phyloP scores from a whole-genome alignment of 1,140 invertebrate genomes.

The Heliconius hermathena region DNA sequence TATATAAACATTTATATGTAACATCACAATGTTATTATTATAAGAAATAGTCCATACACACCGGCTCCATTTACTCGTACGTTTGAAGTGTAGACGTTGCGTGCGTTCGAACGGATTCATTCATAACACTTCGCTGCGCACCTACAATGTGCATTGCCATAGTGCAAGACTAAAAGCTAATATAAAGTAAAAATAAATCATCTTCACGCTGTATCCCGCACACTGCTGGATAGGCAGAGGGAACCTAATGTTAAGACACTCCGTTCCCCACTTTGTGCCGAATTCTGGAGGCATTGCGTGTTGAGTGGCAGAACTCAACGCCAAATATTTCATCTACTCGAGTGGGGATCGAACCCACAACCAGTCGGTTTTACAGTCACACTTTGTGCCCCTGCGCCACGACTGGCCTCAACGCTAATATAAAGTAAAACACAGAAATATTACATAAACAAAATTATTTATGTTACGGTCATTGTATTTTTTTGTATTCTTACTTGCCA shows the following conservation, averaged over 20 bases:
- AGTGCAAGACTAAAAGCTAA: not conserved
- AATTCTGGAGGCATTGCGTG: too few relatives aligned
- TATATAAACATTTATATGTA: not conserved
- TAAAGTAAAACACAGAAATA: not conserved
- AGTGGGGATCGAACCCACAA: too few relatives aligned
- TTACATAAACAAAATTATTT: not conserved
- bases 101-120: slow-evolving; percentile 25
- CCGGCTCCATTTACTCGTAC: not conserved
- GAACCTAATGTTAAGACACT: too few relatives aligned
- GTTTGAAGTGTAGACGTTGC: slow-evolving; percentile 23
- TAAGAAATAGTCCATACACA: not conserved
- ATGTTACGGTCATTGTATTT: not conserved
- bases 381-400: too few relatives aligned
- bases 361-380: too few relatives aligned
- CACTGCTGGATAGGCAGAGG: too few relatives aligned
- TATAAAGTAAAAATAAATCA: not conserved
- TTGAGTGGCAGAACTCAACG: too few relatives aligned
- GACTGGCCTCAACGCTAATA: not conserved
- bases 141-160: not conserved
- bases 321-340: too few relatives aligned
- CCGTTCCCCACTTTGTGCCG: too few relatives aligned
- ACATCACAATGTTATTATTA: not conserved
- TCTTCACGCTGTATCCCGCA: too few relatives aligned
- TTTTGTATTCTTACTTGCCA: not conserved
- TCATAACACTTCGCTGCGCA: slow-evolving; percentile 26